A percentile compares a stretch with the other conserved stretches of the same genome.
These are phyloP conservation scores for Xylota segnis DNA, from an alignment of 2,888 invertebrate species.

Conservation along the genomic window DNA sequence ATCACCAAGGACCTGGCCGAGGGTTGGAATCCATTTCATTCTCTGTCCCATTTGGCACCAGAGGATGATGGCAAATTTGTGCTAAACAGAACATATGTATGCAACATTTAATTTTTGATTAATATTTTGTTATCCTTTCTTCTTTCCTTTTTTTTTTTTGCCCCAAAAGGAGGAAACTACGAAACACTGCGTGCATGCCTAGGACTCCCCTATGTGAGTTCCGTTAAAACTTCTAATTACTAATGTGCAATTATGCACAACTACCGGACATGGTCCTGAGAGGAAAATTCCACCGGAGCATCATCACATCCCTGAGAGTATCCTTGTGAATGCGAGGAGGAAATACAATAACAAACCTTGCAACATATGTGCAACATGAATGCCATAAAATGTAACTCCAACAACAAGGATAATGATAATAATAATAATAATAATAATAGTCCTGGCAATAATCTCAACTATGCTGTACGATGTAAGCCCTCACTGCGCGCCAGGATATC, in stretches of 20 bases:
- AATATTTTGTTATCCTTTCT: conserved; percentile 25
- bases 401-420: conserved; percentile 36
- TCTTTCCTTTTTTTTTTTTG: not conserved
- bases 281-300: conserved; percentile 19
- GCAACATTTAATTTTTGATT: conserved; percentile 52
- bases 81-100: conserved; percentile 42
- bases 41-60: conserved; percentile 46
- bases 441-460: conserved; percentile 39
- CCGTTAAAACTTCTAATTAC: conserved; percentile 28
- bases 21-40: not conserved
- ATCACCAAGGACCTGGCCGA: conserved; percentile 30
- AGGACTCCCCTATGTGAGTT: not conserved
- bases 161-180: not conserved
- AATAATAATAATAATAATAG: conserved; percentile 35
- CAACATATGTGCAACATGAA: not conserved
- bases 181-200: not conserved
- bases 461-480: conserved; percentile 21
- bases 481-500: conserved; percentile 45
- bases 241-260: conserved; percentile 47
- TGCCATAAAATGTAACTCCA: not conserved
- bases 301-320: not conserved
- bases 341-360: conserved; percentile 4
- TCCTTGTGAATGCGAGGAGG: not conserved
- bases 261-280: conserved; percentile 17
- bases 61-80: conserved; percentile 5